Evolutionary conservation across 2,888 invertebrate species (phyloP).

Genomic region (Pyrochroa serraticornis): DNA sequence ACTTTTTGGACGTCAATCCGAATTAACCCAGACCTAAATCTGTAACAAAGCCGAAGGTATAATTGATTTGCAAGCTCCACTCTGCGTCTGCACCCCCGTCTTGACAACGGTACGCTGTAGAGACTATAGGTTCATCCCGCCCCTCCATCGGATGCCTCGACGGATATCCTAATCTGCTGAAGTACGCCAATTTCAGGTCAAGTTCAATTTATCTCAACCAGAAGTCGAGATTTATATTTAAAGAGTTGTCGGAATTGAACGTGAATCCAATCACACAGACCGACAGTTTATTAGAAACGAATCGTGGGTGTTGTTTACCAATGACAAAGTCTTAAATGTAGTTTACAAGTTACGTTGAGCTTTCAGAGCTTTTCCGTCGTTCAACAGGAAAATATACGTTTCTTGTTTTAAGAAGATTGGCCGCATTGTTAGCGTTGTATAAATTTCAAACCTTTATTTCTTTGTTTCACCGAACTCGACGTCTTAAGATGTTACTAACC

Average conservation of each 20-base stretch:
- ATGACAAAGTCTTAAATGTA: constrained; percentile 3
- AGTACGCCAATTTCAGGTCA: constrained; percentile 17
- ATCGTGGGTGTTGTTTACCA: too few species aligned
- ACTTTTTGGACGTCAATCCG: too few species aligned
- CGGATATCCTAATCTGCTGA: constrained; percentile 9
- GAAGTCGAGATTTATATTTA: constrained; percentile 6
- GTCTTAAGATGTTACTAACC: background rate
- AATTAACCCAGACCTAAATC: too few species aligned
- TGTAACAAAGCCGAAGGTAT: constrained; percentile 9
- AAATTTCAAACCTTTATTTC: constrained; percentile 7
- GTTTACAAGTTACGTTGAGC: constrained; percentile 10
- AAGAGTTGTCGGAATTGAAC: too few species aligned
- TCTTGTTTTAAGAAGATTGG: constrained; percentile 1
- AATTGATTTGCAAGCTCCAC: constrained; percentile 21
- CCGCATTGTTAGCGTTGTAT: constrained; percentile 9
- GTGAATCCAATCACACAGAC: too few species aligned
- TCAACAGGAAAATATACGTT: constrained; percentile 4
- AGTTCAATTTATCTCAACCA: constrained; percentile 10
- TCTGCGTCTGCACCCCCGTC: constrained; percentile 8
- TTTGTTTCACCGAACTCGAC: background rate
- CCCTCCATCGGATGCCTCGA: background rate
- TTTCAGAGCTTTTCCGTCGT: constrained; percentile 8
- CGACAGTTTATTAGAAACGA: too few species aligned
- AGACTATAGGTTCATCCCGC: constrained; percentile 7
- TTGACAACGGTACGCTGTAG: constrained; percentile 7